These are phyloP conservation scores for Andrena cerasifolii DNA, from an alignment of 1,140 invertebrate species.

Conservation along the genomic window DNA sequence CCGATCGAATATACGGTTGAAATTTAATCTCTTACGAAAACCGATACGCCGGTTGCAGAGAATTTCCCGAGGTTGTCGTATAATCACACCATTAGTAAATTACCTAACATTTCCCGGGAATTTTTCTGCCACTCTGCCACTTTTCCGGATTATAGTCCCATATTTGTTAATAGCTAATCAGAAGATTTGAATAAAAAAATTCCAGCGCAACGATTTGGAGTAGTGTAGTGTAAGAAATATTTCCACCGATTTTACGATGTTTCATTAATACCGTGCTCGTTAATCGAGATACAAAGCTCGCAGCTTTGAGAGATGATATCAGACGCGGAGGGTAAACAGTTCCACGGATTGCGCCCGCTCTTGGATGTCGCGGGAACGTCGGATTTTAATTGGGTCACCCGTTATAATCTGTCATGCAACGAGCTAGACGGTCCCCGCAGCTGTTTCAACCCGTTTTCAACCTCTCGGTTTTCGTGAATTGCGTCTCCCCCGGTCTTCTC, in stretches of 20 bases:
- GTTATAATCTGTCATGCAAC: conserved; percentile 73
- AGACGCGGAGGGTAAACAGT: conserved; percentile 3
- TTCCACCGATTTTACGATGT: neutral
- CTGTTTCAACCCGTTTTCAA: conserved; percentile 57
- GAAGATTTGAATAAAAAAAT: no score
- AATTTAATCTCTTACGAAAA: conserved; percentile 48
- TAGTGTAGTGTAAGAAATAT: no score
- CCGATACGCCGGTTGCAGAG: conserved; percentile 13
- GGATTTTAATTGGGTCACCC: conserved; percentile 75
- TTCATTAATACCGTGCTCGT: neutral
- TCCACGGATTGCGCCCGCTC: neutral
- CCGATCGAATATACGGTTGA: conserved; percentile 33
- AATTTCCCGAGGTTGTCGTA: neutral
- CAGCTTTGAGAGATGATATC: neutral
- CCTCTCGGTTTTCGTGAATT: conserved; percentile 51
- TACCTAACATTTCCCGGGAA: neutral
- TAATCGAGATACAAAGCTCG: neutral
- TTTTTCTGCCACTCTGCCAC: no score
- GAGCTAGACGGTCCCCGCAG: conserved; percentile 57
- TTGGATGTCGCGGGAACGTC: conserved; percentile 20
- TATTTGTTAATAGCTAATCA: no score
- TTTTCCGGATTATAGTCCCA: no score
- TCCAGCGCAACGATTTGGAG: no score
- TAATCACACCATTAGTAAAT: conserved; percentile 29
- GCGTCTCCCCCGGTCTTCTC: conserved; percentile 38